Base-by-base conservation (phyloP, 1,140 invertebrate genomes). In the Drosophila sturtevanti region DNA sequence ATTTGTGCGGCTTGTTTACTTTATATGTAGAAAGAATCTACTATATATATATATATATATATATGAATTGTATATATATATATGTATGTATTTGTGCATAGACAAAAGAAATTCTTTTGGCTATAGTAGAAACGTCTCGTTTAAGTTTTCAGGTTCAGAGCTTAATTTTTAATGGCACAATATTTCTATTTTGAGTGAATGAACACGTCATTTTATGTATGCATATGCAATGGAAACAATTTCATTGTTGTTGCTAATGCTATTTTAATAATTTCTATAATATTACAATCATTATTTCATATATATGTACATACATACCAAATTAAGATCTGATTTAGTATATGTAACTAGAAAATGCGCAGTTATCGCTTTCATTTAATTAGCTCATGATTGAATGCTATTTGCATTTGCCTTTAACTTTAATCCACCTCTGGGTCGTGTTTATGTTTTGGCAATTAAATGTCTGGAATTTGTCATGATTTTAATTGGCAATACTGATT, bases 121-220 rank as follows among this genome's bases (percentile, higher is more conserved):
- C 12, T n/a, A n/a, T n/a, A n/a, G 3, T 2, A 3, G 0, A 27
- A 63, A 63, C 56, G 68, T 70, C 64, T 63, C 41, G 62, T 73
- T 67, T 76, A 63, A 56, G 58, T 56, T 72, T 60, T 60, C 35
- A 37, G 48, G 48, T 68, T 62, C 56, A 51, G 37, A 37, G 63
- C 55, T 65, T 54, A 62, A 1, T 16, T 60, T 38, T n/a, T 78
- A 71, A 67, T 75, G 80, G 75, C 68, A 68, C 79, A 87, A 76
- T 87, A 76, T 82, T 89, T 87, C 79, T 89, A 82, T 86, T 31
- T 86, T 77, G 68, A 87, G 82, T 70, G 68, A 66, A 10, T 62
- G 63, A 75, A 76, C 82, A 87, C 82, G 82, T 87, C 82, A 87
- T 68, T 87, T 81, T 73, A 71, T 79, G 75, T n/a, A n/a, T n/a